Conservation (phyloP, 1,140 invertebrate species). For the Drosophila littoralis region DNA sequence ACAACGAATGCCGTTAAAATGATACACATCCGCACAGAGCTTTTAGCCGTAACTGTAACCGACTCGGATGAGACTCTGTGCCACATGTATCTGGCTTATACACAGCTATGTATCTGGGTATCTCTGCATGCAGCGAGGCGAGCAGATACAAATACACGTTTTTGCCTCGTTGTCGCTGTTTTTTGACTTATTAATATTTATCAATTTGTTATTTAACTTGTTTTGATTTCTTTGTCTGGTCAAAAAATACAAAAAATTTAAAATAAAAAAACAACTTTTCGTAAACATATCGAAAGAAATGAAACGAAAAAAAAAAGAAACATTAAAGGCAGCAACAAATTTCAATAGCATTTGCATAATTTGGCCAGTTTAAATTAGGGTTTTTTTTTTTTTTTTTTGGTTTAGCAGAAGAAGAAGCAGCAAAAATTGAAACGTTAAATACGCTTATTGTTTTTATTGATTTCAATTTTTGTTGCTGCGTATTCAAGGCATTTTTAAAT, state of each 20-base stretch:
- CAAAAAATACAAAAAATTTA: too few species aligned
- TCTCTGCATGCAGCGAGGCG: constrained; percentile 41
- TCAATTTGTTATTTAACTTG: constrained; percentile 78
- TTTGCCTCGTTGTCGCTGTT: constrained; percentile 8
- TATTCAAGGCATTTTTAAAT: constrained; percentile 57
- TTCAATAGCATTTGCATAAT: constrained; percentile 45
- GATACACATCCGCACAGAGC: constrained; percentile 17
- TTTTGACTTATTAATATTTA: constrained; percentile 75
- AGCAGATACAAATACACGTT: constrained; percentile 33
- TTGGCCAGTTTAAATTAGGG: constrained; percentile 16
- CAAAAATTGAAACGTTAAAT: constrained; percentile 17
- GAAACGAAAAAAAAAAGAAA: constrained; percentile 20
- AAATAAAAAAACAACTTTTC: constrained; percentile 30
- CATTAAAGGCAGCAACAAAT: constrained; percentile 29
- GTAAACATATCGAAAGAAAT: constrained; percentile 26
- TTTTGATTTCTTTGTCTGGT: constrained; percentile 61
- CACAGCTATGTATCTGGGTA: constrained; percentile 10
- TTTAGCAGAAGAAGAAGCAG: constrained; percentile 7
- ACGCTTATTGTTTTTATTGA: constrained; percentile 13
- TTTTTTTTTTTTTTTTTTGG: neutral
- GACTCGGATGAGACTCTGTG: constrained; percentile 5
- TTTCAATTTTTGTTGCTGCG: constrained; percentile 4
- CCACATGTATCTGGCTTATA: neutral
- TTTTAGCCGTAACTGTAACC: constrained; percentile 50
- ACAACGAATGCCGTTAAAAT: constrained; percentile 60